These are phyloP conservation scores for Pilophorus perplexus DNA, from an alignment of 2,888 invertebrate species.

Conservation along the genomic window DNA sequence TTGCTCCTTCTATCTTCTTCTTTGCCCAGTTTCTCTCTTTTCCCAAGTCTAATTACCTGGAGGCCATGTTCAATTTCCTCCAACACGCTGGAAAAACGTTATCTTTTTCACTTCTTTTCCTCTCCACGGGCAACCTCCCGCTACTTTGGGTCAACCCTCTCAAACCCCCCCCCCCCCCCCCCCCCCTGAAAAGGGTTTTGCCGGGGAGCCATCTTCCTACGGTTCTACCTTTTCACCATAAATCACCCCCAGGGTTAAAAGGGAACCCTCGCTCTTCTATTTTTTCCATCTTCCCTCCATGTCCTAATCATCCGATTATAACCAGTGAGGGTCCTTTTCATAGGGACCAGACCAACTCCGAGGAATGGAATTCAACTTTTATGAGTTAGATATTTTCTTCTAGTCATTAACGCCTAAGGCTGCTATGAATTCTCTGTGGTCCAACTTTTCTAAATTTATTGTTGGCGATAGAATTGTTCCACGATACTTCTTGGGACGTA, in stretches of 20 bases:
- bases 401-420: not conserved
- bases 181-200: not conserved
- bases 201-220: not conserved
- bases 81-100: conserved; percentile 37
- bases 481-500: no score
- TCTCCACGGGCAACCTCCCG: not conserved
- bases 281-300: not conserved
- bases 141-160: not conserved
- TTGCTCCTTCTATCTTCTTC: not conserved
- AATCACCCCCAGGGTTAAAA: not conserved
- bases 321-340: not conserved
- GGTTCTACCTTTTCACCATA: not conserved
- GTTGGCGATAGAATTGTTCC: not conserved
- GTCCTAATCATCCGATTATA: not conserved
- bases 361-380: not conserved
- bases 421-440: not conserved
- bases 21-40: not conserved
- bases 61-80: conserved; percentile 39
- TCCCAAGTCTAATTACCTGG: conserved; percentile 40
- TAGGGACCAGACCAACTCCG: not conserved
- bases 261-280: not conserved
- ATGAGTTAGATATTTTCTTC: not conserved
- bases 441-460: not conserved
- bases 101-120: conserved; percentile 15
- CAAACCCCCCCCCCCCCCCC: not conserved